Base-by-base conservation (phyloP, 2,113 vertebrate species). In the Podilymbus podiceps region DNA sequence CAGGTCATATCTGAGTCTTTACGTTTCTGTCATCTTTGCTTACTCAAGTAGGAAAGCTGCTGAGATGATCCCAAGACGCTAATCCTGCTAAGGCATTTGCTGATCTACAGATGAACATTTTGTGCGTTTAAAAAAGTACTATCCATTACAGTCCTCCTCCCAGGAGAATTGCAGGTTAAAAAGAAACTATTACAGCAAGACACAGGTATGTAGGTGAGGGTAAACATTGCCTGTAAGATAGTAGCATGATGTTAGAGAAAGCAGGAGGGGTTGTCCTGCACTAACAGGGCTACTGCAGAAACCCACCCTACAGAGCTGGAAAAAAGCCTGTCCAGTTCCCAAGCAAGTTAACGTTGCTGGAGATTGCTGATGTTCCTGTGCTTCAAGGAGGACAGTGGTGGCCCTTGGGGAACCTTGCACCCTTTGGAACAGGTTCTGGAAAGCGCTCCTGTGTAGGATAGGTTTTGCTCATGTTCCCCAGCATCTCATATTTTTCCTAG, bases 351-450 rank as follows among this genome's bases (percentile, higher is more conserved):
- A 15, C 80, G 53, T 40, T 88, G 68, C 59, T 78, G 31, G 62
- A 75, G 27, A 22, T 22, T 89, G 66, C 56, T 10, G 31, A 21
- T 52, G 55, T 53, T 87, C 53, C 81, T 21, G 27, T 90, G 85
- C 74, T 63, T 96, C 74, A 87, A 82, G 55, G 56, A 95, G 95
- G 14, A 13, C 12, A 89, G 31, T 30, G 91, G 35, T 71, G 85
- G 64, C 56, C 38, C 75, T 89, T 44, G 71, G 90, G 96, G 52
- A 93, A 85, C 60, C 30, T 93, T 56, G 40, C 11, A 44, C 58
- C 96, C 79, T 71, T 95, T 97, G 96, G 97, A 97, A 93, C 28
- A 4, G 64, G 53, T 95, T 89, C 96, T 97, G 94, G 91, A 97
- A 97, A 96, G 69, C 94, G 92, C 88, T 94, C 9, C 6, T 80